Evolutionary conservation across 64 coral and sea anemone species (phyloP), one percentile per base, ranked within the genome.

Genomic region (Platygyra sinensis): DNA sequence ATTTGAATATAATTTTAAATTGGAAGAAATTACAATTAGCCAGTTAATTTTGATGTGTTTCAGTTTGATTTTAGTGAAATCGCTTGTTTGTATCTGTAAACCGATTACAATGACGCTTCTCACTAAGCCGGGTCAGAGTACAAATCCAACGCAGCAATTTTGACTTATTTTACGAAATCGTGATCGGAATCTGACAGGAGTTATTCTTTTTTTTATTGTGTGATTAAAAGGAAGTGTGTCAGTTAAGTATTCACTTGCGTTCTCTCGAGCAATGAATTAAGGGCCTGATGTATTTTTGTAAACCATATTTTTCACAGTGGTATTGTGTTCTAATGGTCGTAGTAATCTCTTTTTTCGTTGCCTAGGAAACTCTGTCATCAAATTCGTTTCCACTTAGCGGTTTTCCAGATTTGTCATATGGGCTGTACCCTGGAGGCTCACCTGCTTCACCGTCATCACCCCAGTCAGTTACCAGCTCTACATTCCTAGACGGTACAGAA

Each of bases 311-410:
- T 57, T 57, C 15, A 57, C 0, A 62, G 32, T 18, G 10, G 25
- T 28, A 6, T 14, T 85, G 62, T 71, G 62, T 85, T 85, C 81
- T 85, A 85, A 85, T 85, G 69, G 11, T 39, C 81, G 81, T 85
- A 85, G 81, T 85, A 85, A 85, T 85, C 36, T 85, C 31, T 85
- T 72, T 69, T 46, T 67, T 36, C 38, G 62, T 85, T 85, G 81
- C 81, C 81, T 85, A 85, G 81, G 81, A 85, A 85, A 85, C 81
- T 72, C 81, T 28, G 81, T 71, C 81, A 85, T 51, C 81, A 85
- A 85, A 63, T 72, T 71, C 81, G 81, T 85, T 71, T 85, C 62
- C 62, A 69, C 10, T 85, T 28, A 67, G 19, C 36, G 81, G 81
- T 71, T 85, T 85, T 85, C 38, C 81, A 72, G 81, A 85, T 50